Conservation (phyloP, 1,140 invertebrate species). For the Polypedilum vanderplanki region DNA sequence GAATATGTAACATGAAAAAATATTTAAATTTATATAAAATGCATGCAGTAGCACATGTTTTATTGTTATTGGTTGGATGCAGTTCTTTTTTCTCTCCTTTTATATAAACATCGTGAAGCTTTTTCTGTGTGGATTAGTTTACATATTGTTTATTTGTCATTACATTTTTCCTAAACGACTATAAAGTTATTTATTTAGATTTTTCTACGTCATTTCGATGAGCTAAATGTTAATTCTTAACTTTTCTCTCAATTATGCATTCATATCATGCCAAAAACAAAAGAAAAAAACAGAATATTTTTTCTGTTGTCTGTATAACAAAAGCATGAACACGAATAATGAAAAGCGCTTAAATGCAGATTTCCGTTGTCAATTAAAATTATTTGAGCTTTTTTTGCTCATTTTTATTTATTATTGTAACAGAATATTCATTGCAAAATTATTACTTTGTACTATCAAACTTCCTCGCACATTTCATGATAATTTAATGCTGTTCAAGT, state of each 20-base stretch:
- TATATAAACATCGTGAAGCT: too few relatives aligned
- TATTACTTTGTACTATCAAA: neutral
- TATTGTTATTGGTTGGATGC: too few relatives aligned
- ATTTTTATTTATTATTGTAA: neutral
- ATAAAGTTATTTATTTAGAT: too few relatives aligned
- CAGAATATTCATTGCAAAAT: neutral
- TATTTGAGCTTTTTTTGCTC: neutral
- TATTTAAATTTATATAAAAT: too few relatives aligned
- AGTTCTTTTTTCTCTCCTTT: too few relatives aligned
- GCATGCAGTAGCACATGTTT: too few relatives aligned
- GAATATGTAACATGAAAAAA: too few relatives aligned
- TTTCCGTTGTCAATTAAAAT: slow-evolving; percentile 1
- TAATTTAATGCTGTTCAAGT: too few relatives aligned
- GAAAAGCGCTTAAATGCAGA: slow-evolving; percentile 5
- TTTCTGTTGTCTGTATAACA: neutral
- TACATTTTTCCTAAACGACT: too few relatives aligned
- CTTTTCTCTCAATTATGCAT: neutral
- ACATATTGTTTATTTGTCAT: too few relatives aligned
- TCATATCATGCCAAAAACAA: neutral
- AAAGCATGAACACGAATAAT: neutral
- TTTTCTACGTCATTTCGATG: too few relatives aligned
- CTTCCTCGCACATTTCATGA: neutral
- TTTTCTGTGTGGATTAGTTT: too few relatives aligned
- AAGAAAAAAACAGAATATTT: neutral
- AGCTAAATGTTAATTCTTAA: neutral